Evolutionary conservation across 1,140 invertebrate genomes (phyloP).

Genomic region (Musca vetustissima): DNA sequence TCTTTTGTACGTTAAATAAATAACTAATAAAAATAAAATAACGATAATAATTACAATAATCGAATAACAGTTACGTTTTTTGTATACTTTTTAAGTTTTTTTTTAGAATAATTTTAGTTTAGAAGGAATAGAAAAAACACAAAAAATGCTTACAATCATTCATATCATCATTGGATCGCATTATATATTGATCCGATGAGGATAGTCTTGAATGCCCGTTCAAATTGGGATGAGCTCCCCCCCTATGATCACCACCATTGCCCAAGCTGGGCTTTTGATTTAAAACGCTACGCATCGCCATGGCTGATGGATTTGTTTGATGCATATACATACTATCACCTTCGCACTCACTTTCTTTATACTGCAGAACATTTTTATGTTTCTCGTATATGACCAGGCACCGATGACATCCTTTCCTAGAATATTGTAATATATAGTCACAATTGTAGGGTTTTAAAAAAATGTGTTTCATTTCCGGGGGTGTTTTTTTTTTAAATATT

Average conservation of each 20-base stretch:
- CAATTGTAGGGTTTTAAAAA: conserved; percentile 5
- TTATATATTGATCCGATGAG: conserved; percentile 57
- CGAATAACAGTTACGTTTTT: conserved; percentile 6
- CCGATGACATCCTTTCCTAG: conserved; percentile 69
- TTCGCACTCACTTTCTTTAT: conserved; percentile 92
- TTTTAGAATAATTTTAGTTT: conserved; percentile 34
- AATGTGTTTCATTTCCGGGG: conserved; percentile 26
- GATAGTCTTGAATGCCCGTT: conserved; percentile 57
- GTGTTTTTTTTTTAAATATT: conserved; percentile 29
- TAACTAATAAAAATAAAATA: conserved; percentile 25
- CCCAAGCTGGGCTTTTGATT: conserved; percentile 46
- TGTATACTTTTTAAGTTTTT: conserved; percentile 31
- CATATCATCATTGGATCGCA: conserved; percentile 58
- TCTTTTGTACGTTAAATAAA: not conserved
- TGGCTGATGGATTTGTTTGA: conserved; percentile 57
- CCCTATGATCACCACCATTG: conserved; percentile 41
- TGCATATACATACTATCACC: conserved; percentile 57
- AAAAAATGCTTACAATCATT: conserved; percentile 57
- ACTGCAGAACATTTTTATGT: conserved; percentile 88
- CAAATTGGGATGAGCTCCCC: conserved; percentile 57
- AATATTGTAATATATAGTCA: conserved; percentile 38
- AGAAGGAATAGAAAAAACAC: conserved; percentile 6
- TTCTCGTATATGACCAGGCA: conserved; percentile 92
- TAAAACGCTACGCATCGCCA: conserved; percentile 56
- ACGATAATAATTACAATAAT: conserved; percentile 17